Evolutionary conservation across 2,113 vertebrate species (phyloP).

Genomic region (Labrus mixtus): DNA sequence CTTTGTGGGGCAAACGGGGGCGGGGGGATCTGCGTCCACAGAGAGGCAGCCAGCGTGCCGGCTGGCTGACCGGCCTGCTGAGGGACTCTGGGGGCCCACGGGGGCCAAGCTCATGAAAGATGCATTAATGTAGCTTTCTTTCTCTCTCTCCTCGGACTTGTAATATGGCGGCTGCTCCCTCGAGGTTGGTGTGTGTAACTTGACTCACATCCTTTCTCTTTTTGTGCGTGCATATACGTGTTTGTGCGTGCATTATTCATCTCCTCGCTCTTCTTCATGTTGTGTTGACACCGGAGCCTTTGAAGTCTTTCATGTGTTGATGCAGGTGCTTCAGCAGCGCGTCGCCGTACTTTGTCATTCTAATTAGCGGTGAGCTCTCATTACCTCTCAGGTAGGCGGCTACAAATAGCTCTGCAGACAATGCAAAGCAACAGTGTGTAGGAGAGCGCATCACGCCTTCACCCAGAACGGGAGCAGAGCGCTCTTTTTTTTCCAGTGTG

Average conservation of each 20-base stretch:
- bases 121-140: constrained; percentile 63
- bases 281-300: constrained; percentile 39
- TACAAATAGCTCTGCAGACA: constrained; percentile 19
- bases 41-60: constrained; percentile 7
- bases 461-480: not conserved
- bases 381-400: not conserved
- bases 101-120: constrained; percentile 72
- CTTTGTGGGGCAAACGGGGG: not conserved
- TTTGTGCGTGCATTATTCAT: constrained; percentile 38
- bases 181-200: constrained; percentile 42
- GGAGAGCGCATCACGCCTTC: not conserved
- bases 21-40: not conserved
- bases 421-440: not conserved
- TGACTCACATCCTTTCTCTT: constrained; percentile 34
- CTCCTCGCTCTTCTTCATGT: constrained; percentile 19
- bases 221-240: not conserved
- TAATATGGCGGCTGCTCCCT: constrained; percentile 40
- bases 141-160: constrained; percentile 44
- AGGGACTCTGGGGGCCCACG: constrained; percentile 1
- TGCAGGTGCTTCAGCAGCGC: constrained; percentile 10
- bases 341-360: constrained; percentile 8
- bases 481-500: not conserved
- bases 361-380: constrained; percentile 36
- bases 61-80: constrained; percentile 12
- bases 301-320: constrained; percentile 36